A percentile compares a stretch with the other conserved stretches of the same genome.
These are phyloP conservation scores for Pygocentrus nattereri DNA, from an alignment of 2,797 vertebrate genomes.

Conservation along the genomic window DNA sequence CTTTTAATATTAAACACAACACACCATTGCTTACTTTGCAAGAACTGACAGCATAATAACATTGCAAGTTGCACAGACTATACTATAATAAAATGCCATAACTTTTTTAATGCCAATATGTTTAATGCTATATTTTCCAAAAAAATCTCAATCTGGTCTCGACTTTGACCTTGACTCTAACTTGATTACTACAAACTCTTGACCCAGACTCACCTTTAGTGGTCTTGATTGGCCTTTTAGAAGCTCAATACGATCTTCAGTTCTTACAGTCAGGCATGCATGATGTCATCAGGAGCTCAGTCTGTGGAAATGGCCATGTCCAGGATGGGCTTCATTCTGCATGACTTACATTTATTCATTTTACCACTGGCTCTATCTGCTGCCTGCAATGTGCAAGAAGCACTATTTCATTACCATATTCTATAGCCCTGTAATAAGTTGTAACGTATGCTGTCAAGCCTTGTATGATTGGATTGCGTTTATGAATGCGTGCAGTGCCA, in stretches of 20 bases:
- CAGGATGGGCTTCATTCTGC: not conserved
- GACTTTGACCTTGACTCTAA: too few species aligned
- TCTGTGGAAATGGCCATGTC: not conserved
- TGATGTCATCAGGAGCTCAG: not conserved
- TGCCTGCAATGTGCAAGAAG: slow-evolving; percentile 23
- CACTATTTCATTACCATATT: slow-evolving; percentile 50
- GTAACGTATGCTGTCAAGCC: slow-evolving; percentile 32
- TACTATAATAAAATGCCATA: too few species aligned
- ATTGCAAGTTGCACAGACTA: too few species aligned
- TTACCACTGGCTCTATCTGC: slow-evolving; percentile 20
- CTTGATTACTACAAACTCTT: too few species aligned
- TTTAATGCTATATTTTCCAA: too few species aligned
- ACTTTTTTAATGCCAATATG: too few species aligned
- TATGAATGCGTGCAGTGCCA: slow-evolving; percentile 29
- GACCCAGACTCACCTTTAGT: too few species aligned
- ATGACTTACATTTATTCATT: slow-evolving; percentile 27
- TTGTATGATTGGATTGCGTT: slow-evolving; percentile 50
- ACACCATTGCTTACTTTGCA: too few species aligned
- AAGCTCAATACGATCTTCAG: not conserved
- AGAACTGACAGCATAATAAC: too few species aligned
- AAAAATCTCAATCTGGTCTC: too few species aligned
- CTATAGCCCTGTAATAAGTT: slow-evolving; percentile 45
- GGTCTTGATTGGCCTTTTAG: too few species aligned
- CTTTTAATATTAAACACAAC: too few species aligned
- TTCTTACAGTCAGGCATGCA: not conserved